A percentile compares a stretch with the other conserved stretches of the same genome.
Evolutionary conservation across 2,888 invertebrate species (phyloP).

Genomic region (Blomia tropicalis): DNA sequence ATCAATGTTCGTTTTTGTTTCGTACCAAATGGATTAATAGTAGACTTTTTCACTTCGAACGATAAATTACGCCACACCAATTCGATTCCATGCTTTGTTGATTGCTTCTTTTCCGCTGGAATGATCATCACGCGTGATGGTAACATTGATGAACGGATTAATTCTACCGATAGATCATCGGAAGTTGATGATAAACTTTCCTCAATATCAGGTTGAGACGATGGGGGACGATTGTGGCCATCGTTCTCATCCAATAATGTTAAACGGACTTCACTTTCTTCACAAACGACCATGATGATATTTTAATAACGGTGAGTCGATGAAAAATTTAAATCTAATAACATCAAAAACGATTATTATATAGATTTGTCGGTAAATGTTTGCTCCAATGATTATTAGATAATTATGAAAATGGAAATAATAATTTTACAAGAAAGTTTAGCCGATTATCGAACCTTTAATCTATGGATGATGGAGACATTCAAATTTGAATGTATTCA

Average conservation of each 20-base stretch:
- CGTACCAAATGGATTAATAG: background rate
- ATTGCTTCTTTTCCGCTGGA: background rate
- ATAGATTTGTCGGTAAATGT: too few species aligned
- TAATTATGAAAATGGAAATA: too few species aligned
- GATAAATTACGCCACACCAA: conserved; percentile 16
- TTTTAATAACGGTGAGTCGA: too few species aligned
- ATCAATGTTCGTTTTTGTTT: background rate
- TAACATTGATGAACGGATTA: background rate
- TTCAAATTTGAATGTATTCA: too few species aligned
- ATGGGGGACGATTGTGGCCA: too few species aligned
- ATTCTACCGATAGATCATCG: background rate
- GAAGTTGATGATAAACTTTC: background rate
- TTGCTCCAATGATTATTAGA: too few species aligned
- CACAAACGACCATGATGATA: background rate
- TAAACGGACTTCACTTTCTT: background rate
- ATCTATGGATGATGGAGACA: too few species aligned
- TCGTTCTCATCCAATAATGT: background rate
- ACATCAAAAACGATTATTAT: too few species aligned
- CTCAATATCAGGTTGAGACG: background rate
- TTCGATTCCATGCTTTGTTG: background rate
- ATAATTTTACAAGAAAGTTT: too few species aligned
- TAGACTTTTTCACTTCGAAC: background rate
- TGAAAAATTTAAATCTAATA: background rate
- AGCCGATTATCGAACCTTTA: too few species aligned
- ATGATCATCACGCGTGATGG: too few species aligned